Percentiles rank a stretch among this genome's conserved stretches.
Conservation (phyloP, 1,140 invertebrate genomes). For the Magallana gigas region DNA sequence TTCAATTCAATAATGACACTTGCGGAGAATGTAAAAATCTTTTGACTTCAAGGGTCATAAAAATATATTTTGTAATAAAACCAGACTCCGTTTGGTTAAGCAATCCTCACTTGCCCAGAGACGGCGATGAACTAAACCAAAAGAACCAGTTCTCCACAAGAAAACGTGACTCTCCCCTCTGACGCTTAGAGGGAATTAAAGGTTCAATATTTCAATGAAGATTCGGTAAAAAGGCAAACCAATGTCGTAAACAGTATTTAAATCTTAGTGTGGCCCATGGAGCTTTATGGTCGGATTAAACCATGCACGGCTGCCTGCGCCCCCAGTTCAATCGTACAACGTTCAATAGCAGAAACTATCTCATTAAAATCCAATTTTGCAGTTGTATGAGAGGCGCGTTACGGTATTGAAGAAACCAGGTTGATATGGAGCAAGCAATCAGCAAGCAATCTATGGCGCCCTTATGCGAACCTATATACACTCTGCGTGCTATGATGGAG, state of each 20-base stretch:
- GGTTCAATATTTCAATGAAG: constrained; percentile 28
- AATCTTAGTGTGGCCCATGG: constrained; percentile 4
- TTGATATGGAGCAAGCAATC: constrained; percentile 7
- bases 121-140: background rate
- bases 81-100: background rate
- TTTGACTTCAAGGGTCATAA: background rate
- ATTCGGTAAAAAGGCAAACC: background rate
- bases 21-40: background rate
- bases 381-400: constrained; percentile 19
- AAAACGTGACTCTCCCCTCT: background rate
- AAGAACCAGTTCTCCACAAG: background rate
- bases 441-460: background rate
- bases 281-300: constrained; percentile 17
- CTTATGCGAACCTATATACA: background rate
- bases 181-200: constrained; percentile 23
- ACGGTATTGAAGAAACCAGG: constrained; percentile 19
- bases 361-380: constrained; percentile 22
- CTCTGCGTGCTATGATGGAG: background rate
- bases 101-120: background rate
- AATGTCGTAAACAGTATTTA: constrained; percentile 30
- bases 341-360: constrained; percentile 21
- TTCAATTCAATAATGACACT: constrained; percentile 11
- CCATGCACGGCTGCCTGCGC: constrained; percentile 1
- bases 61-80: background rate
- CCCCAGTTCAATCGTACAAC: constrained; percentile 13